Evolutionary conservation across 2,888 invertebrate species (phyloP).

Genomic region (Thumatha senex): DNA sequence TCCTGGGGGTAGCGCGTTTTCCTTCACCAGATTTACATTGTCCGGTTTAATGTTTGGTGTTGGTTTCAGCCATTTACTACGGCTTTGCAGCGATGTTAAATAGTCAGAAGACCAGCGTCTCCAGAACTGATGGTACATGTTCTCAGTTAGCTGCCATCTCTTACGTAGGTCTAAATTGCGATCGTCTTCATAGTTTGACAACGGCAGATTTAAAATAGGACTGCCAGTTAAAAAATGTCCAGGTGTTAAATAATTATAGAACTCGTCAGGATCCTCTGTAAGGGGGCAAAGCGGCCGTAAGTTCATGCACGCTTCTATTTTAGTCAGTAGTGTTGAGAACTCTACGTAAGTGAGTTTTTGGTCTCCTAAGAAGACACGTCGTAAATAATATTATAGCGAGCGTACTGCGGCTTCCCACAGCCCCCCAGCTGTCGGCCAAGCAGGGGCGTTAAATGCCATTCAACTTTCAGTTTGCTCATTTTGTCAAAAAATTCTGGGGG

Average conservation of each 20-base stretch:
- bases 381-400: not conserved
- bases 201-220: conserved; percentile 1
- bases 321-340: conserved; percentile 1
- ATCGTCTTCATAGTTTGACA: not conserved
- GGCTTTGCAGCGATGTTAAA: conserved; percentile 10
- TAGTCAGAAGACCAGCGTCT: conserved; percentile 9
- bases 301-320: conserved; percentile 15
- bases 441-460: too few species aligned
- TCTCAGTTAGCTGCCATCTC: conserved; percentile 12
- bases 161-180: not conserved
- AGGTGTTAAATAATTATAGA: conserved; percentile 23
- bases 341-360: conserved; percentile 5
- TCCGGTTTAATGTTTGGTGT: conserved; percentile 9
- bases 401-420: not conserved
- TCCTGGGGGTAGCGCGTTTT: not conserved
- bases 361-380: not conserved
- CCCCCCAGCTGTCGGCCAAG: too few species aligned
- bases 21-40: not conserved
- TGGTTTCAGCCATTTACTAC: conserved; percentile 12
- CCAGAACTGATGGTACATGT: conserved; percentile 17
- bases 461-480: too few species aligned
- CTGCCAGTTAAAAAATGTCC: conserved; percentile 27
- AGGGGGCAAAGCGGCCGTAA: conserved; percentile 21
- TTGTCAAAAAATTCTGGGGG: not conserved
- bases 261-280: conserved; percentile 26